Conservation (phyloP, 2,797 vertebrate species). For the Champsocephalus gunnari region DNA sequence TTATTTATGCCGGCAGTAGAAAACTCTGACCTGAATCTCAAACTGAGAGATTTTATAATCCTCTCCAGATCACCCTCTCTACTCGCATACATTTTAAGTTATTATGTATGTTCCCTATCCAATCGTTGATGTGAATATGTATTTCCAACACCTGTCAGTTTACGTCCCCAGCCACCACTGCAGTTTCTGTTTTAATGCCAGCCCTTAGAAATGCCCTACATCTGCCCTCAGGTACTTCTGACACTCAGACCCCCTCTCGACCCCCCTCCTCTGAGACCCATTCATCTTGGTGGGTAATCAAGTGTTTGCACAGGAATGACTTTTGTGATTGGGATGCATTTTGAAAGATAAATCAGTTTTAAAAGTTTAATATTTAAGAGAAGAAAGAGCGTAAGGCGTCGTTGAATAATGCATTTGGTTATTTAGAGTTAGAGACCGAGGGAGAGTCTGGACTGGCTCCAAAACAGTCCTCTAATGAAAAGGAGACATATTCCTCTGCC, state of each 20-base stretch:
- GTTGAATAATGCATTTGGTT: slow-evolving; percentile 79
- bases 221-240: slow-evolving; percentile 49
- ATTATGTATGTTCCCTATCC: slow-evolving; percentile 16
- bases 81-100: slow-evolving; percentile 21
- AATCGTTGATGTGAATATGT: slow-evolving; percentile 38
- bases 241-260: neutral
- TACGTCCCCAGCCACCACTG: slow-evolving; percentile 18
- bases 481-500: slow-evolving; percentile 66
- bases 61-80: slow-evolving; percentile 9
- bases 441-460: slow-evolving; percentile 59
- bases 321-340: slow-evolving; percentile 70
- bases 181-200: slow-evolving; percentile 38
- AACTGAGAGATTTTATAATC: slow-evolving; percentile 19
- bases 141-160: slow-evolving; percentile 35
- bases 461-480: slow-evolving; percentile 75
- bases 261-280: slow-evolving; percentile 23
- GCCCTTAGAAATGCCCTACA: slow-evolving; percentile 56
- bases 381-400: slow-evolving; percentile 36
- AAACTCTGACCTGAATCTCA: slow-evolving; percentile 12
- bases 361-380: slow-evolving; percentile 80
- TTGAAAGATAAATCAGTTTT: slow-evolving; percentile 76
- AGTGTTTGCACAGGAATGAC: slow-evolving; percentile 66
- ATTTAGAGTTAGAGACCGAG: slow-evolving; percentile 72
- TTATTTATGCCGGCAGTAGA: slow-evolving; percentile 1
- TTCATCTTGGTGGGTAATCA: slow-evolving; percentile 69